Conservation (phyloP, 2,888 invertebrate genomes). For the Sarcophaga carnaria region DNA sequence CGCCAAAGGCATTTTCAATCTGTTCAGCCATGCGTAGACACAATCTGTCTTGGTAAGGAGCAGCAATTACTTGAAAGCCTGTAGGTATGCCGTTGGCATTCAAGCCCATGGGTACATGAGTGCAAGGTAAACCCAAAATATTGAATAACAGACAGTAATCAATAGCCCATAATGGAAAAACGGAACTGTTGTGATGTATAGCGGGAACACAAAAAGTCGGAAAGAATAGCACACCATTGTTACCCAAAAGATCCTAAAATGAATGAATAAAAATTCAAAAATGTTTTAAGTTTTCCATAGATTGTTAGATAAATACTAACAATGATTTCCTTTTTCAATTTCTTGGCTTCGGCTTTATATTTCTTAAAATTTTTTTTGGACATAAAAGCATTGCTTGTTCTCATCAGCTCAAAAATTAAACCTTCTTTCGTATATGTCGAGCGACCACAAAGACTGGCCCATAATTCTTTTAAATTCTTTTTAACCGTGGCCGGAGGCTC, state of each 20-base stretch:
- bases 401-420: constrained; percentile 75
- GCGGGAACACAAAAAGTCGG: constrained; percentile 87
- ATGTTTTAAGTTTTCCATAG: too few relatives aligned
- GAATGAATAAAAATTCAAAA: not conserved
- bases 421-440: constrained; percentile 75
- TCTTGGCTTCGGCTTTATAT: constrained; percentile 71
- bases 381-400: constrained; percentile 75
- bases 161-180: constrained; percentile 74
- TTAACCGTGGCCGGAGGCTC: constrained; percentile 9
- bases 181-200: constrained; percentile 86
- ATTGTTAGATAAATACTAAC: constrained; percentile 45
- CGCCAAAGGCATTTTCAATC: constrained; percentile 90
- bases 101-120: constrained; percentile 88
- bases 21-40: constrained; percentile 91
- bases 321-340: constrained; percentile 68
- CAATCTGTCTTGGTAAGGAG: constrained; percentile 89
- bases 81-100: constrained; percentile 86
- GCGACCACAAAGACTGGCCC: constrained; percentile 69
- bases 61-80: constrained; percentile 90
- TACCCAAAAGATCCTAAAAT: constrained; percentile 83
- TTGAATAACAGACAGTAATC: constrained; percentile 81
- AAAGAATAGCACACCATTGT: constrained; percentile 88
- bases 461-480: constrained; percentile 51
- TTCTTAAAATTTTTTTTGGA: constrained; percentile 61
- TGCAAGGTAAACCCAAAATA: constrained; percentile 88